A percentile compares a stretch with the other conserved stretches of the same genome.
Conservation (phyloP, 2,113 vertebrate genomes). For the Hyla sarda region DNA sequence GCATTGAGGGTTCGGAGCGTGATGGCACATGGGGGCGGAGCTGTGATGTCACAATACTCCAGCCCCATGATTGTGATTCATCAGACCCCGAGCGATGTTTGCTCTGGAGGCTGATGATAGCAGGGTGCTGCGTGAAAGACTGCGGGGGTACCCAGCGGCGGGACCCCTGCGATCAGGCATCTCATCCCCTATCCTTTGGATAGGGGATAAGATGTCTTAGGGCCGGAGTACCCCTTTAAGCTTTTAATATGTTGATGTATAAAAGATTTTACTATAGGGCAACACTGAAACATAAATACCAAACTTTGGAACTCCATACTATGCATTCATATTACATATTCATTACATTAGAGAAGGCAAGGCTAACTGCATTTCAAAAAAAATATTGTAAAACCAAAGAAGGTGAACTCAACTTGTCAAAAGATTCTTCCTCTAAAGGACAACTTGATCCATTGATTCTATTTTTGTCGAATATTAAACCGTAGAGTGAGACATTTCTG, state of each 20-base stretch:
- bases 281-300: not conserved
- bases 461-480: not conserved
- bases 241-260: not conserved
- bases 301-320: not conserved
- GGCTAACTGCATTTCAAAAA: not conserved
- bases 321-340: not conserved
- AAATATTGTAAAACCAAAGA: not conserved
- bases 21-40: too few relatives aligned
- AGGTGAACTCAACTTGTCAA: not conserved
- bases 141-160: too few relatives aligned
- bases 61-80: too few relatives aligned
- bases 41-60: too few relatives aligned
- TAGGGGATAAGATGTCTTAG: too few relatives aligned
- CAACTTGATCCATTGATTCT: slow-evolving; percentile 14
- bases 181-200: too few relatives aligned
- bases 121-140: too few relatives aligned
- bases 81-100: too few relatives aligned
- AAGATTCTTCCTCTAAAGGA: not conserved
- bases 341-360: not conserved
- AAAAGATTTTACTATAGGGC: not conserved
- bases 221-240: too few relatives aligned
- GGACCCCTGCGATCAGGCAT: too few relatives aligned
- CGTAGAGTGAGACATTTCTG: slow-evolving; percentile 25
- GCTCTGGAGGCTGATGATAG: too few relatives aligned
- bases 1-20: too few relatives aligned